Evolutionary conservation across 2,888 invertebrate genomes (phyloP), one percentile per base, ranked within the genome.

Genomic region (Chelonus formosanus): DNA sequence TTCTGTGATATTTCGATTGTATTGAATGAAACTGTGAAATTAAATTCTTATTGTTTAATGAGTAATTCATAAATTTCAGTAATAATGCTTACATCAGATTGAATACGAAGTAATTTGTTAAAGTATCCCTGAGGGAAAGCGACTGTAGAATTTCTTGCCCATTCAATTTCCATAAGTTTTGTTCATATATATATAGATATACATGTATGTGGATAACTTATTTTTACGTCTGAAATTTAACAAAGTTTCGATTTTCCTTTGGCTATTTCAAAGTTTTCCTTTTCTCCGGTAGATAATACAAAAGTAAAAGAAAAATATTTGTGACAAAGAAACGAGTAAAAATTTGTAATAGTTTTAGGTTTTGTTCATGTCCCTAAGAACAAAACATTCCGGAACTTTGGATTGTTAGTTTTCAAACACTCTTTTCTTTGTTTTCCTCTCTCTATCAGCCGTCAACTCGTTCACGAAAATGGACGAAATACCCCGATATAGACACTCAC

Each of bases 301-400:
- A 2, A 54, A 36, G 20, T 20, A 35, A 54, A n/a, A 36, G 20
- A 35, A 36, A 53, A 36, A 54, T 36, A 36, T 36, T 10, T 35
- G 36, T 34, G 48, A 48, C 36, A 6, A 50, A 31, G 31, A 35
- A 57, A 43, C 31, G 34, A 59, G 59, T 31, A n/a, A 48, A 55
- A 65, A 60, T 45, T 65, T 36, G 55, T 60, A 43, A 65, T 54
- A 60, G 34, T 56, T 65, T 60, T 55, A 56, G 48, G 60, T 47
- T 40, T 3, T 36, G 43, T 50, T 47, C 36, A 44, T 53, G 40
- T 60, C 54, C 6, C 20, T 32, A 59, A 55, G 35, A 55, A 59
- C 52, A 56, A 61, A 66, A 55, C 61, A 58, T 35, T 35, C 64
- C 64, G 64, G 57, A 56, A 66, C 57, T 66, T 36, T 48, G 61